Evolutionary conservation across 2,113 vertebrate species (phyloP).

Genomic region (Benitochromis conjunctus): DNA sequence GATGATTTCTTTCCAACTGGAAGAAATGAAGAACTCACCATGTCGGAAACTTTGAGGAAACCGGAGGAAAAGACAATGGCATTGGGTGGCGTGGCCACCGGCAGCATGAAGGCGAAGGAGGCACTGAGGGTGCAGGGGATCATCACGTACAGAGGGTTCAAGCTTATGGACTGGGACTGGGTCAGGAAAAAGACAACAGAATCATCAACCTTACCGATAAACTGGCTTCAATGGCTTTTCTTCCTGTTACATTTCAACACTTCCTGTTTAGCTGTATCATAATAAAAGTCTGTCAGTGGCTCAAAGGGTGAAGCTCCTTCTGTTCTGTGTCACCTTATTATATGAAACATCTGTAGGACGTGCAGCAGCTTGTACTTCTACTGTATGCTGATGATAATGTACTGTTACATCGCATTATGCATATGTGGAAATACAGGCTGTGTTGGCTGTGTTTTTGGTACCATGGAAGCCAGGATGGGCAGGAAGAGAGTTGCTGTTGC

Average conservation of each 20-base stretch:
- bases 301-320: neutral
- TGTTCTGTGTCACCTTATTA: neutral
- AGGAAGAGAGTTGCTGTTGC: slow-evolving; percentile 93
- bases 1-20: accelerated
- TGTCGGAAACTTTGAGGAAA: slow-evolving; percentile 85
- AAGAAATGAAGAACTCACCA: slow-evolving; percentile 76
- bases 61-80: slow-evolving; percentile 91
- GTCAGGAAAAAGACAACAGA: neutral
- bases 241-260: neutral
- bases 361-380: neutral
- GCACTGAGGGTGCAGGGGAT: slow-evolving; percentile 89
- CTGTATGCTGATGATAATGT: neutral
- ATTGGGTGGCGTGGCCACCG: slow-evolving; percentile 92
- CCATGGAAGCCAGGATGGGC: slow-evolving; percentile 93
- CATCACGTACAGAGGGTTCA: slow-evolving; percentile 93
- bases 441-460: slow-evolving; percentile 30
- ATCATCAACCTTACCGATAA: neutral
- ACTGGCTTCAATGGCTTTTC: neutral
- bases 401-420: neutral
- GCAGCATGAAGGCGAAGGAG: slow-evolving; percentile 96
- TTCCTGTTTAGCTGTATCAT: neutral
- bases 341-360: neutral
- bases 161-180: slow-evolving; percentile 79
- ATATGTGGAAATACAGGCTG: neutral
- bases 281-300: neutral